Evolutionary conservation across 2,797 vertebrate genomes (phyloP).

Genomic region (Gymnopithys bicolor): DNA sequence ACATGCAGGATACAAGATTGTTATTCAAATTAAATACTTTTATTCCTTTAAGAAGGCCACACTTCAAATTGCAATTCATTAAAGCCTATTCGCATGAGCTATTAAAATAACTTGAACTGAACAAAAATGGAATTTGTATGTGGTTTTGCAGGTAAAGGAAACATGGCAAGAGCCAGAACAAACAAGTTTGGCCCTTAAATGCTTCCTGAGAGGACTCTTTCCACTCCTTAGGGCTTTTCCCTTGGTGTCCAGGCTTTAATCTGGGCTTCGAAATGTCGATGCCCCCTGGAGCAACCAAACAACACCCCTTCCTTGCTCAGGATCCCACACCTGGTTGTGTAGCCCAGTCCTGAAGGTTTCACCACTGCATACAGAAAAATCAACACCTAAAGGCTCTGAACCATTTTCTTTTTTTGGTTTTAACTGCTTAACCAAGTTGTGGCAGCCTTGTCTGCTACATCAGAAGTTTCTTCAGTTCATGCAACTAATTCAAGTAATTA

Average conservation of each 20-base stretch:
- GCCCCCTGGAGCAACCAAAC: accelerated
- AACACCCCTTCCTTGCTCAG: background rate
- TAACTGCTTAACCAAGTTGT: background rate
- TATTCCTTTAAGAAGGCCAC: background rate
- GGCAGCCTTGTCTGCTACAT: background rate
- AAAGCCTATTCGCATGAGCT: background rate
- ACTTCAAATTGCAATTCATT: background rate
- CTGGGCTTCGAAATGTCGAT: background rate
- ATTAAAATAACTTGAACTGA: background rate
- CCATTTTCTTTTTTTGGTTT: background rate
- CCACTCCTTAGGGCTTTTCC: background rate
- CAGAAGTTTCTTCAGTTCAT: background rate
- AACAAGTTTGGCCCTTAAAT: background rate
- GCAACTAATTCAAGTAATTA: background rate
- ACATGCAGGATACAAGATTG: background rate
- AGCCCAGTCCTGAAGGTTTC: background rate
- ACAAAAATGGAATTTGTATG: background rate
- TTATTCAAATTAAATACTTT: background rate
- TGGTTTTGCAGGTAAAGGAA: background rate
- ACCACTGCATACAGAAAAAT: background rate
- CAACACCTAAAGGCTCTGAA: background rate
- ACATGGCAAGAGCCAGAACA: background rate
- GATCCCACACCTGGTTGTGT: background rate
- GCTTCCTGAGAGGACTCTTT: background rate
- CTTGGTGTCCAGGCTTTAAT: background rate